Percentiles rank a stretch among this genome's conserved stretches.
Conservation (phyloP, 2,888 invertebrate species). For the Chrysina gloriosa region DNA sequence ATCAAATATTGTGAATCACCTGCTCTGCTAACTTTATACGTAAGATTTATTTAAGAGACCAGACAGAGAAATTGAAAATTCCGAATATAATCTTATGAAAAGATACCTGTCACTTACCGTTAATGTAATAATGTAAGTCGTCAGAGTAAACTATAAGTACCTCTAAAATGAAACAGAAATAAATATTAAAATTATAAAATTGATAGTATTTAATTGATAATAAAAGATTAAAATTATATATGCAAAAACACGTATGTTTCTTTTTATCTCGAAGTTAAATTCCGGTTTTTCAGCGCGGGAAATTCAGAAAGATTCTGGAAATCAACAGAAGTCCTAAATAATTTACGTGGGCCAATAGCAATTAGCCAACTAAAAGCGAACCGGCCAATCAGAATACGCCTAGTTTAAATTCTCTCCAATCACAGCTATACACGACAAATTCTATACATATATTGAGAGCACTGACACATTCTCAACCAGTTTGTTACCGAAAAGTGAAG, state of each 20-base stretch:
- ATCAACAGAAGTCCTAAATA: slow-evolving; percentile 11
- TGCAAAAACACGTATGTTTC: neutral
- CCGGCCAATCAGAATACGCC: slow-evolving; percentile 65
- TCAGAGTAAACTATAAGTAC: too few species aligned
- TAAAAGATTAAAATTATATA: neutral
- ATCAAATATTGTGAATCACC: too few species aligned
- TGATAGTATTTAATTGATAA: neutral
- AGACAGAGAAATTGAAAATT: too few species aligned
- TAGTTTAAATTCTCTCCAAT: slow-evolving; percentile 69
- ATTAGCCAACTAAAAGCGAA: slow-evolving; percentile 69
- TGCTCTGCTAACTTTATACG: too few species aligned
- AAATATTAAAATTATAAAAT: too few species aligned
- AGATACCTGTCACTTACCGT: too few species aligned
- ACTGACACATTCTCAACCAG: slow-evolving; percentile 47
- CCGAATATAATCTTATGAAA: too few species aligned
- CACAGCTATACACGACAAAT: slow-evolving; percentile 68
- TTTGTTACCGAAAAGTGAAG: slow-evolving; percentile 26
- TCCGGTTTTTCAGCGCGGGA: slow-evolving; percentile 14
- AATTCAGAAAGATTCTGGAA: slow-evolving; percentile 29
- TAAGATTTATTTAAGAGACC: too few species aligned
- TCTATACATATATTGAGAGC: slow-evolving; percentile 57
- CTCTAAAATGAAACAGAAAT: too few species aligned
- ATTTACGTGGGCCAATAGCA: slow-evolving; percentile 76
- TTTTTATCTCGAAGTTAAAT: neutral
- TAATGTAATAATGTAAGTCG: too few species aligned